Evolutionary conservation across 2,888 invertebrate species (phyloP), one percentile per base, ranked within the genome.

Genomic region (Drosophila melanosoma): DNA sequence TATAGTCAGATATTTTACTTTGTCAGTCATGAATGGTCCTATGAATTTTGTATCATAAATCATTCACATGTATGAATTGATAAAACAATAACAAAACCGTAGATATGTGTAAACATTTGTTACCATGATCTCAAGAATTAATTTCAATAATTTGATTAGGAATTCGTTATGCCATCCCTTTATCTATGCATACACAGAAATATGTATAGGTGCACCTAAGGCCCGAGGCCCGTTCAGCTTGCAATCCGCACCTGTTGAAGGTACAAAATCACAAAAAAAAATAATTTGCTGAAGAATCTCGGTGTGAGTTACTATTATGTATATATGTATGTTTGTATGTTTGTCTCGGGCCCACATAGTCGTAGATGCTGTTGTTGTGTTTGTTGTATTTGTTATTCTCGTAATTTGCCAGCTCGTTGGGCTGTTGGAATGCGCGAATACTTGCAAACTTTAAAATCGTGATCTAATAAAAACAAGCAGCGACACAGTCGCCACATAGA

Each of bases 401-500:
- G 40, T 42, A 32, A 52, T 59, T 79, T 65, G 59, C 64, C 62
- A 59, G 72, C 69, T 68, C 42, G 67, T 49, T 71, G 70, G 64
- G 70, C 62, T 68, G 73, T 71, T 76, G 86, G 90, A 81, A 87
- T 87, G 87, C 88, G 87, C 90, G 76, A 87, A 82, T 84, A 84
- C 89, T 89, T 88, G 85, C 87, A 74, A 88, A 92, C 90, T 90
- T 86, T 87, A 81, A 85, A 91, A 92, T 91, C 91, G 91, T 92
- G 92, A 91, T 92, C 92, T 86, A 91, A 89, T 92, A 91, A 82
- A 81, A 86, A 75, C 51, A 71, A 70, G 63, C 74, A 72, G 60
- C 48, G 62, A 68, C 66, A 72, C 23, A 32, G 23, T 45, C 20
- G 20, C 3, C 1, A 7, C 2, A 54, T 10, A 51, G 57, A 51